phyloP scores from a whole-genome alignment of 2,113 vertebrate species.

The Pardalotus punctatus region DNA sequence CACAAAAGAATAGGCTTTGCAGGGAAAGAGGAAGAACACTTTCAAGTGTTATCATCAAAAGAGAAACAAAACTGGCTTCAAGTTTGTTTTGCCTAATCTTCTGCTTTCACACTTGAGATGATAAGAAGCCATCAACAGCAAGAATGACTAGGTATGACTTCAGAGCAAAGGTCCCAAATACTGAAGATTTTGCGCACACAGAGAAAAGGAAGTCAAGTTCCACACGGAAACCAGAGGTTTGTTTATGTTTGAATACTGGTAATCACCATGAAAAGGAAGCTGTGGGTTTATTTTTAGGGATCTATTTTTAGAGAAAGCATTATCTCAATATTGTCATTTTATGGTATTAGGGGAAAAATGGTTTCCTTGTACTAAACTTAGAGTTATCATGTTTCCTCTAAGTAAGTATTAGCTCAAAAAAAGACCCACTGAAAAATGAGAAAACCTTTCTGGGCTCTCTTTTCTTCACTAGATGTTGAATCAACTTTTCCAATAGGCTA shows the following conservation, averaged over 20 bases:
- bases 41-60: neutral
- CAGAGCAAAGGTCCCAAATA: neutral
- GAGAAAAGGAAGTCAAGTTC: conserved; percentile 18
- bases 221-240: neutral
- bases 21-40: neutral
- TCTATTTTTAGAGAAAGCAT: conserved; percentile 28
- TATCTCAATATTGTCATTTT: conserved; percentile 39
- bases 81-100: neutral
- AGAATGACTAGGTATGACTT: neutral
- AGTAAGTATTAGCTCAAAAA: neutral
- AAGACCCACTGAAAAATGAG: neutral
- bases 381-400: neutral
- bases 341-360: neutral
- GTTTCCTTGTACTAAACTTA: conserved; percentile 36
- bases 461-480: neutral
- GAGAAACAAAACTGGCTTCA: neutral
- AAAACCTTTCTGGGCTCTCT: neutral
- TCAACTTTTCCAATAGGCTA: neutral
- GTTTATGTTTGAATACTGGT: neutral
- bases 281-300: conserved; percentile 30
- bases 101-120: neutral
- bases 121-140: neutral
- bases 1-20: neutral
- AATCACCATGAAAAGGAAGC: conserved; percentile 34
- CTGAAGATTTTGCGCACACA: neutral